Conservation (phyloP, 2,797 vertebrate species). For the Adrianichthys oophorus region DNA sequence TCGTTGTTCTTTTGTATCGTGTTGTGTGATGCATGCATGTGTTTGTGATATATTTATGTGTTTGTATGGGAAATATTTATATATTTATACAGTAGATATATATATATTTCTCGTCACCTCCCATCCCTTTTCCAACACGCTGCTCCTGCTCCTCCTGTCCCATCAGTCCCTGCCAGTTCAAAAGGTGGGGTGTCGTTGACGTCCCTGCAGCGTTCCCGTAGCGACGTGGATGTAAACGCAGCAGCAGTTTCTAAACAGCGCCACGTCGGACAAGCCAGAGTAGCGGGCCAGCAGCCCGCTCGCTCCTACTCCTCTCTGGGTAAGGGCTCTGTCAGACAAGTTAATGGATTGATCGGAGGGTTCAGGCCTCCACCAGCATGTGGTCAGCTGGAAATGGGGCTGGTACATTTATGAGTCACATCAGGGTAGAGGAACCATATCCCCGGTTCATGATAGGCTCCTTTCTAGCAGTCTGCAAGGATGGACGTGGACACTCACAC, state of each 20-base stretch:
- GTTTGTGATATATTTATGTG: slow-evolving; percentile 45
- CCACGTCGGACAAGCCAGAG: slow-evolving; percentile 79
- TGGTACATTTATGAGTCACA: slow-evolving; percentile 11
- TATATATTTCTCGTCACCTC: slow-evolving; percentile 56
- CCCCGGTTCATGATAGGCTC: slow-evolving; percentile 1
- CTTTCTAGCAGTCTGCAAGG: slow-evolving; percentile 12
- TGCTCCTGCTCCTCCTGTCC: slow-evolving; percentile 45
- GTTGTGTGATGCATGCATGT: slow-evolving; percentile 60
- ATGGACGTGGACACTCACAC: slow-evolving; percentile 32
- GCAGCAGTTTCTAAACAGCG: slow-evolving; percentile 91
- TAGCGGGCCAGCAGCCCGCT: slow-evolving; percentile 80
- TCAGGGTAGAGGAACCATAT: slow-evolving; percentile 12
- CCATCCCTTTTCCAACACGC: slow-evolving; percentile 50
- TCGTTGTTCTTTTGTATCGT: slow-evolving; percentile 46
- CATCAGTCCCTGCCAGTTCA: slow-evolving; percentile 80
- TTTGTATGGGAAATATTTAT: not conserved
- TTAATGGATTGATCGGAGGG: slow-evolving; percentile 26
- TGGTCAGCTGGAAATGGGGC: slow-evolving; percentile 18
- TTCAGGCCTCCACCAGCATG: slow-evolving; percentile 24
- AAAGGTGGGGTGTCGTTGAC: slow-evolving; percentile 79
- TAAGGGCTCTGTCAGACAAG: slow-evolving; percentile 72
- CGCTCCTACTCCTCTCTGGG: slow-evolving; percentile 93
- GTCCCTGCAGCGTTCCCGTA: slow-evolving; percentile 91
- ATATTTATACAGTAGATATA: not conserved
- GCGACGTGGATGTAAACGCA: slow-evolving; percentile 94